Evolutionary conservation across 1,140 invertebrate genomes (phyloP).

Genomic region (Archegozetes longisetosus): DNA sequence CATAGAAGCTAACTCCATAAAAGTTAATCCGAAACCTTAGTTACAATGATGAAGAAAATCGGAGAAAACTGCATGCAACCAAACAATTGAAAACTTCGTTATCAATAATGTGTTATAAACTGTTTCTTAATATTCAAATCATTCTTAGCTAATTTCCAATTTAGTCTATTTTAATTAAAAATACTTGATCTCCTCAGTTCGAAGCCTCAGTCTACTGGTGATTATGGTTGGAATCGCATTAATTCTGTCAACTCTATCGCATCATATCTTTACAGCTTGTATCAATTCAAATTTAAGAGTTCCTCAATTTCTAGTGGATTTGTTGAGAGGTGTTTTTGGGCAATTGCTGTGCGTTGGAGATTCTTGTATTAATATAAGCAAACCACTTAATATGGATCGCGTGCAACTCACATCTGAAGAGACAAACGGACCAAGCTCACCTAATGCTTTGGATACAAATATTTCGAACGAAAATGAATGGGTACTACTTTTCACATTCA

Average conservation of each 20-base stretch:
- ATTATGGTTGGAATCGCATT: neutral
- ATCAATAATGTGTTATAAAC: no score
- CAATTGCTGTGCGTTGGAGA: neutral
- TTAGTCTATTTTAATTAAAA: neutral
- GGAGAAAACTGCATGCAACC: no score
- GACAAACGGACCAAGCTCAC: neutral
- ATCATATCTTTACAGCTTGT: neutral
- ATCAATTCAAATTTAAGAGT: neutral
- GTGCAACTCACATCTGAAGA: neutral
- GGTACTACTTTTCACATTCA: neutral
- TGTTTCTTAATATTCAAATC: no score
- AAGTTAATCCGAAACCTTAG: no score
- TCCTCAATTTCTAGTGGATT: neutral
- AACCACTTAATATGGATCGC: neutral
- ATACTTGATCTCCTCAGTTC: neutral
- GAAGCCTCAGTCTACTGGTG: neutral
- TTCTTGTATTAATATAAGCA: neutral
- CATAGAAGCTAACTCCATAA: no score
- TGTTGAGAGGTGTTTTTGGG: neutral
- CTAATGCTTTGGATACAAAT: neutral
- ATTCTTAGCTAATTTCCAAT: no score
- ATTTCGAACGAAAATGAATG: neutral
- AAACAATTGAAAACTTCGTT: no score
- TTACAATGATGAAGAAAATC: no score
- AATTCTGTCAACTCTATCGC: neutral